phyloP scores from a whole-genome alignment of 2,113 vertebrate genomes.

The Tamias sibiricus region DNA sequence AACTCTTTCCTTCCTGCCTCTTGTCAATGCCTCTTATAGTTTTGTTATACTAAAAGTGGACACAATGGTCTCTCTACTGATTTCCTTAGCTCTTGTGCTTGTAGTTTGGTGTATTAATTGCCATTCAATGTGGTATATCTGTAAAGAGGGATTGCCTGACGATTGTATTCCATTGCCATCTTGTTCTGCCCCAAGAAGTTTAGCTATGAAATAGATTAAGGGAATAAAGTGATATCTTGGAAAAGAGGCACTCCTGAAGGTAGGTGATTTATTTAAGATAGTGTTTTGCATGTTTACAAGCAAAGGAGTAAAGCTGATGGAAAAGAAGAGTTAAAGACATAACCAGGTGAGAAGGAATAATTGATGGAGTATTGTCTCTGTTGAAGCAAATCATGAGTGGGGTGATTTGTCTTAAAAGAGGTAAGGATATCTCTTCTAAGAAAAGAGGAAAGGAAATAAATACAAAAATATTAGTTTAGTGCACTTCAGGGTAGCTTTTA shows the following conservation, averaged over 20 bases:
- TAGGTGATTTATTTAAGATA: slow-evolving; percentile 35
- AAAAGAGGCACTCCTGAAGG: background rate
- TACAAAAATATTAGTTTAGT: background rate
- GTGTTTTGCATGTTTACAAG: background rate
- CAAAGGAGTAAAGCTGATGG: background rate
- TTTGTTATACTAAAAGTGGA: too few relatives aligned
- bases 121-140: background rate
- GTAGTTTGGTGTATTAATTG: background rate
- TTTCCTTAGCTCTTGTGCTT: too few relatives aligned
- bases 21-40: too few relatives aligned
- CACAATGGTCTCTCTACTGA: too few relatives aligned
- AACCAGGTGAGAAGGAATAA: background rate
- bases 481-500: background rate
- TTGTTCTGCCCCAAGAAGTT: background rate
- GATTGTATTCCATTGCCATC: background rate
- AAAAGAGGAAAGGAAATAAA: slow-evolving; percentile 5
- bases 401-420: slow-evolving; percentile 17
- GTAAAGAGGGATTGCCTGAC: background rate
- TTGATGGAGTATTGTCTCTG: background rate
- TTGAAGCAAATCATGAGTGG: background rate
- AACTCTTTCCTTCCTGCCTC: too few relatives aligned
- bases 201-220: slow-evolving; percentile 22
- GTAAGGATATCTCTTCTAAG: background rate
- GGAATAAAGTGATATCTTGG: background rate
- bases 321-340: background rate